A percentile compares a stretch with the other conserved stretches of the same genome.
Conservation (phyloP, 1,140 invertebrate genomes). For the Zaprionus davidi region DNA sequence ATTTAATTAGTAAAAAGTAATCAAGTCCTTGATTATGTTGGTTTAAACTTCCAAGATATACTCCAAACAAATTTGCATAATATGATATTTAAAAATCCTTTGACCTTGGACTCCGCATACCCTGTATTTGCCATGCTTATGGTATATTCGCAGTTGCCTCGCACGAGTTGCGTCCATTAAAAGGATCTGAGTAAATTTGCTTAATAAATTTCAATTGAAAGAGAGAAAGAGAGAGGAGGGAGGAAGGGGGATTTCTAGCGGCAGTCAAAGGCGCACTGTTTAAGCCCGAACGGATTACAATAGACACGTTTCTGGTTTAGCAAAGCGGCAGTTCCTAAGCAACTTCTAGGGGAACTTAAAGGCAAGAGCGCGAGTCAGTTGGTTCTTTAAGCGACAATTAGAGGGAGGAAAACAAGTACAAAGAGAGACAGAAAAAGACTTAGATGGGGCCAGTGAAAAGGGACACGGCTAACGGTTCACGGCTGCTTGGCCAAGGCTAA, state of each 20-base stretch:
- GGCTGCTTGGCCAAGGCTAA: conserved; percentile 72
- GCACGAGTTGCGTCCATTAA: conserved; percentile 66
- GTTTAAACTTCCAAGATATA: background rate
- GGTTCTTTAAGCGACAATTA: background rate
- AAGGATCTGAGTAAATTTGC: conserved; percentile 58
- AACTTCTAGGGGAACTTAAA: background rate
- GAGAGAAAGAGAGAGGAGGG: background rate
- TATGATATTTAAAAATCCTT: background rate
- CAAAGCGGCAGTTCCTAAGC: conserved; percentile 10
- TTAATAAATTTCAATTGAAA: conserved; percentile 63
- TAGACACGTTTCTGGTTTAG: conserved; percentile 56
- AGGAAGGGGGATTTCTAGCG: background rate
- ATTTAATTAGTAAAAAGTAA: too few relatives aligned
- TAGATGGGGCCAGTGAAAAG: background rate
- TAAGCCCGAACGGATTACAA: conserved; percentile 71
- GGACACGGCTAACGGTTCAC: conserved; percentile 19
- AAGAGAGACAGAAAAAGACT: background rate
- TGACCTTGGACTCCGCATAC: background rate
- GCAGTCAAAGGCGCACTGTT: conserved; percentile 17
- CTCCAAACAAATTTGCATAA: background rate
- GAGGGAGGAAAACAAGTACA: conserved; percentile 13
- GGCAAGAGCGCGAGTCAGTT: conserved; percentile 1
- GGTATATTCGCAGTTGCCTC: conserved; percentile 9
- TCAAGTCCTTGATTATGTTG: background rate
- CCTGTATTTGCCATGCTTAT: background rate